Conservation (phyloP, 1,140 invertebrate species). For the Gryllus bimaculatus region DNA sequence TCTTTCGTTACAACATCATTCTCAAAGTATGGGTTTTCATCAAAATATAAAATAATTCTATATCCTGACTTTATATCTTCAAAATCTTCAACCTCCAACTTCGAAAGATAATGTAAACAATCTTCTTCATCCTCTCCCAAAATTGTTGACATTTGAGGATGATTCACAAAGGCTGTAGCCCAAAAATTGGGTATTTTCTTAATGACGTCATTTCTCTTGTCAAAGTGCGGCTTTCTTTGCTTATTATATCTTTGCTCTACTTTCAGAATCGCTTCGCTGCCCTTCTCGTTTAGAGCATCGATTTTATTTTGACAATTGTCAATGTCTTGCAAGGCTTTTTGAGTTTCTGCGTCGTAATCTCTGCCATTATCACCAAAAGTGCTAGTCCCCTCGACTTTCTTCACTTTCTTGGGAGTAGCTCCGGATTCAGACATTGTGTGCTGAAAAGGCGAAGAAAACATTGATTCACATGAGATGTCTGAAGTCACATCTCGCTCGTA, state of each 20-base stretch:
- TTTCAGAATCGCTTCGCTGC: conserved; percentile 82
- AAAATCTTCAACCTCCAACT: conserved; percentile 80
- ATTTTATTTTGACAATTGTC: conserved; percentile 74
- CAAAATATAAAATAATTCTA: conserved; percentile 69
- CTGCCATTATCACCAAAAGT: conserved; percentile 26
- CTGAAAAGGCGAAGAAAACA: neutral
- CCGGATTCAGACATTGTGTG: conserved; percentile 10
- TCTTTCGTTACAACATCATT: conserved; percentile 72
- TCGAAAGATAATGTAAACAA: conserved; percentile 69
- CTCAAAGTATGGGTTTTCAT: conserved; percentile 76
- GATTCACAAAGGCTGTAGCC: conserved; percentile 85
- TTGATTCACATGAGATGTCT: neutral
- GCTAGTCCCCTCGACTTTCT: conserved; percentile 28
- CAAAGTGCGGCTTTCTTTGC: conserved; percentile 73
- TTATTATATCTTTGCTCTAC: conserved; percentile 90
- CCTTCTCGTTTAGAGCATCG: conserved; percentile 70
- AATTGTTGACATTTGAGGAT: conserved; percentile 76
- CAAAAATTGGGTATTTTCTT: conserved; percentile 84
- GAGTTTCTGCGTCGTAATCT: conserved; percentile 53
- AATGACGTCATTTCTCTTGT: conserved; percentile 74
- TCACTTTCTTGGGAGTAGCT: conserved; percentile 30
- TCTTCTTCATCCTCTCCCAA: conserved; percentile 81
- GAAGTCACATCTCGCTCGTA: neutral
- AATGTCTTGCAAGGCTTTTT: conserved; percentile 65
- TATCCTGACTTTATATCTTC: conserved; percentile 86